These are phyloP conservation scores for Alviniconcha marisindica DNA, from an alignment of 1,140 invertebrate genomes.

Conservation along the genomic window DNA sequence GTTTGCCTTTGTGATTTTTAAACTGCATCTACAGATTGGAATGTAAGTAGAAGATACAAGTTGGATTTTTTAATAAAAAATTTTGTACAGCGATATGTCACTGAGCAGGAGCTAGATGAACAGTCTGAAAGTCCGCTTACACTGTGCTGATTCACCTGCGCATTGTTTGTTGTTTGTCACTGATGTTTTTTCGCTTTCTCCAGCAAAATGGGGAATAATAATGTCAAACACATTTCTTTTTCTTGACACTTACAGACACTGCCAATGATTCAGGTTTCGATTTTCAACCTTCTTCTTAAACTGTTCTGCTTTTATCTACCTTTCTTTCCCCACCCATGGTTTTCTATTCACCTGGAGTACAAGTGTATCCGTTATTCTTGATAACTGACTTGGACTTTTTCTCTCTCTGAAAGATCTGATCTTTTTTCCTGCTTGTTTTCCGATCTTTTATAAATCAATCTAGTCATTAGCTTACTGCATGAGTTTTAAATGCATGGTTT, in stretches of 20 bases:
- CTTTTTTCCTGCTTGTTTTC: background rate
- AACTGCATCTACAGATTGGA: too few relatives aligned
- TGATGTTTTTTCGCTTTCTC: background rate
- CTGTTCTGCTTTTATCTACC: too few relatives aligned
- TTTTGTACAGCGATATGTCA: too few relatives aligned
- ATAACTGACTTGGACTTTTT: too few relatives aligned
- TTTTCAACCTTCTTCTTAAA: background rate
- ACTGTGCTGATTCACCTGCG: background rate
- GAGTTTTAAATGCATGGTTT: background rate
- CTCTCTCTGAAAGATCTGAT: background rate
- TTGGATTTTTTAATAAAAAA: too few relatives aligned
- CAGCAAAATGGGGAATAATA: too few relatives aligned
- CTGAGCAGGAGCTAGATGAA: too few relatives aligned
- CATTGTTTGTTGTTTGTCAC: background rate
- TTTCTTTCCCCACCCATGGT: too few relatives aligned
- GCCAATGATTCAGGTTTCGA: constrained; percentile 29
- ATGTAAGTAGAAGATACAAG: constrained; percentile 22
- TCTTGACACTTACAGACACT: constrained; percentile 13
- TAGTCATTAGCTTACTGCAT: background rate
- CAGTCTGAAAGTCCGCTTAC: too few relatives aligned
- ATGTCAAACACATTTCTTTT: background rate
- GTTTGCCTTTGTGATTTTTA: too few relatives aligned
- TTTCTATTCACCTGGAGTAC: too few relatives aligned
- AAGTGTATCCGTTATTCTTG: too few relatives aligned
- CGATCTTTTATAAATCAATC: background rate